Conservation (phyloP, 2,113 vertebrate genomes). For the Hylia prasina region DNA sequence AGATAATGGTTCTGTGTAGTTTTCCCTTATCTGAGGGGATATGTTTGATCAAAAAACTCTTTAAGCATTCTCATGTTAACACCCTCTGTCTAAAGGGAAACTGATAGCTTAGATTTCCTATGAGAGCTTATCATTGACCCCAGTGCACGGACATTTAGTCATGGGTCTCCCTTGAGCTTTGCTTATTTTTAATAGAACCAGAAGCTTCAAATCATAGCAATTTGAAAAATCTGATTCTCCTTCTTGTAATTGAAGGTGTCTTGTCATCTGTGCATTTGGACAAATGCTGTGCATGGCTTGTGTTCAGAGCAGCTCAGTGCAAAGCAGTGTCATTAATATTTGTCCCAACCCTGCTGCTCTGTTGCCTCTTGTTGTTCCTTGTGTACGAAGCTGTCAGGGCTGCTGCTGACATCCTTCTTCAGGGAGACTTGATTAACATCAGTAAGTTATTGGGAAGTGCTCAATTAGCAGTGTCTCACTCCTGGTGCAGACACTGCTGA, state of each 20-base stretch:
- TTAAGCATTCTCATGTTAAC: background rate
- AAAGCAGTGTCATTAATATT: conserved; percentile 47
- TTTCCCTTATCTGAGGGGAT: background rate
- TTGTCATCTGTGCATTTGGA: conserved; percentile 10
- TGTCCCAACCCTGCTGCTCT: conserved; percentile 21
- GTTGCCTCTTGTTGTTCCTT: background rate
- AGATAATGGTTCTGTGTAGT: background rate
- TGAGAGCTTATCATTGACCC: conserved; percentile 63
- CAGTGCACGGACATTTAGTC: conserved; percentile 44
- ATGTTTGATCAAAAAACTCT: background rate
- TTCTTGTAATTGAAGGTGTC: background rate
- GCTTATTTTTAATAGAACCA: conserved; percentile 57
- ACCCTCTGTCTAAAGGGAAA: background rate
- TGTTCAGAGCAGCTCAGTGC: conserved; percentile 45
- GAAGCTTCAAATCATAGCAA: conserved; percentile 61
- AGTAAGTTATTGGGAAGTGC: conserved; percentile 65
- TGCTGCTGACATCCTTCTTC: conserved; percentile 45
- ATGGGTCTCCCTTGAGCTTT: conserved; percentile 52
- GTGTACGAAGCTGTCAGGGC: conserved; percentile 23
- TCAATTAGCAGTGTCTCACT: conserved; percentile 70
- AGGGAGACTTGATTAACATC: conserved; percentile 70
- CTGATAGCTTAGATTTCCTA: conserved; percentile 22
- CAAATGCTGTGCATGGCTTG: conserved; percentile 47
- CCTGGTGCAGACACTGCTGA: conserved; percentile 49
- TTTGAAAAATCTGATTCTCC: background rate